A percentile compares a stretch with the other conserved stretches of the same genome.
phyloP scores from a whole-genome alignment of 2,113 vertebrate genomes.

The Syngnathus typhle region DNA sequence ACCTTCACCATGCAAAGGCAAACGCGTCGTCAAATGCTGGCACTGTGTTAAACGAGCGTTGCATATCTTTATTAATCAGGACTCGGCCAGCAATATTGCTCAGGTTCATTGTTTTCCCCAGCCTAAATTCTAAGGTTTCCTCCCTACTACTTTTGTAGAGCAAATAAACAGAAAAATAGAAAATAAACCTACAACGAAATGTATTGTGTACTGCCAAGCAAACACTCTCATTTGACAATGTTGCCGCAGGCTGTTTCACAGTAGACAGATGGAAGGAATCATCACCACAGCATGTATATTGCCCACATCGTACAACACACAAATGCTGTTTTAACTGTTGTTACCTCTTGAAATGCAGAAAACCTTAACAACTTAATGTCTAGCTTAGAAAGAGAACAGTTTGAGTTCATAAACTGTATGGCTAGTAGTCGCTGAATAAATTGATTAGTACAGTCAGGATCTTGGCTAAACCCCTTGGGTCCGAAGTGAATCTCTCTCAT shows the following conservation, averaged over 20 bases:
- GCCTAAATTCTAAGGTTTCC: not conserved
- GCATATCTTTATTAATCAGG: constrained; percentile 41
- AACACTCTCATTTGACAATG: constrained; percentile 40
- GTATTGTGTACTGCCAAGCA: constrained; percentile 42
- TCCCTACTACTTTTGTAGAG: not conserved
- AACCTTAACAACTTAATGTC: constrained; percentile 33
- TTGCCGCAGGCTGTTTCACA: constrained; percentile 54
- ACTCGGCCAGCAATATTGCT: constrained; percentile 7
- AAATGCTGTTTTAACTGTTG: constrained; percentile 46
- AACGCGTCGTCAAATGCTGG: constrained; percentile 37
- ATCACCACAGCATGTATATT: constrained; percentile 53
- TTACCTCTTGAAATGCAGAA: constrained; percentile 35
- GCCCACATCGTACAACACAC: constrained; percentile 52
- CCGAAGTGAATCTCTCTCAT: not conserved
- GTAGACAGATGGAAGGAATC: constrained; percentile 60
- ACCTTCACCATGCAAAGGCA: constrained; percentile 66
- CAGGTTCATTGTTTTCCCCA: constrained; percentile 1
- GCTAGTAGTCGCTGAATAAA: not conserved
- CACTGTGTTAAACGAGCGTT: constrained; percentile 34
- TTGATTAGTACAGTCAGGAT: not conserved
- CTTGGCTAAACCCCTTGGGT: not conserved
- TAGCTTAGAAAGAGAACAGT: constrained; percentile 24
- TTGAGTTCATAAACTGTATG: not conserved
- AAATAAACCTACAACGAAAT: constrained; percentile 17
- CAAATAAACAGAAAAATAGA: constrained; percentile 19